Conservation (phyloP, 2,113 vertebrate genomes). For the Chionodraco myersi region DNA sequence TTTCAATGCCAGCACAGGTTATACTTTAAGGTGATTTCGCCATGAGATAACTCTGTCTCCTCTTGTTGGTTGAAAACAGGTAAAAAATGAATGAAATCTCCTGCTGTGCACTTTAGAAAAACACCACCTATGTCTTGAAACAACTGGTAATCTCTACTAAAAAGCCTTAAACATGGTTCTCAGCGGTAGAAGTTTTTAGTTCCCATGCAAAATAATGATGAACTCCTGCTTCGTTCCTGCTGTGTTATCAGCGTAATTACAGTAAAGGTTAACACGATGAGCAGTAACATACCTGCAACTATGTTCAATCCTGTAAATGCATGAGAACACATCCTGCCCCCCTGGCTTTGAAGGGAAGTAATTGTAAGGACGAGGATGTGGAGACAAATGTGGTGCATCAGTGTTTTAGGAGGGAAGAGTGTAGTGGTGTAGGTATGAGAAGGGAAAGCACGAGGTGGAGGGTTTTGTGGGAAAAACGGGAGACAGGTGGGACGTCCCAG, state of each 20-base stretch:
- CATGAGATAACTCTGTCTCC: not conserved
- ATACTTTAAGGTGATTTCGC: conserved; percentile 5
- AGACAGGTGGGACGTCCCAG: conserved; percentile 64
- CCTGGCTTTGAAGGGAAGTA: conserved; percentile 47
- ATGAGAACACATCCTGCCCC: conserved; percentile 56
- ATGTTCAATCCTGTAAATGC: conserved; percentile 27
- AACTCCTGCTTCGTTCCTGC: conserved; percentile 36
- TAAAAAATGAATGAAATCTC: conserved; percentile 3
- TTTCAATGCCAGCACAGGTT: not conserved
- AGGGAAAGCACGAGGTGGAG: not conserved
- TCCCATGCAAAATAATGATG: conserved; percentile 50
- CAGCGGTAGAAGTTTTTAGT: not conserved
- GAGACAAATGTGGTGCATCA: conserved; percentile 51
- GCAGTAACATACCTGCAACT: conserved; percentile 35
- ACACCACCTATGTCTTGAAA: conserved; percentile 30
- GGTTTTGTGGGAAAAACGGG: conserved; percentile 19
- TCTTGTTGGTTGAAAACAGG: not conserved
- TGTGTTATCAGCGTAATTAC: conserved; percentile 67
- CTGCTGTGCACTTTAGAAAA: conserved; percentile 49
- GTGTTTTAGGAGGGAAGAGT: conserved; percentile 17
- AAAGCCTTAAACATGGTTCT: conserved; percentile 46
- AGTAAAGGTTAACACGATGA: conserved; percentile 26
- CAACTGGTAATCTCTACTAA: conserved; percentile 60
- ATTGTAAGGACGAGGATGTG: conserved; percentile 43
- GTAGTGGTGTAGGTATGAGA: not conserved